Percentiles rank a stretch among this genome's conserved stretches.
These are phyloP conservation scores for Frankliniella intonsa DNA, from an alignment of 2,888 invertebrate species.

Conservation along the genomic window DNA sequence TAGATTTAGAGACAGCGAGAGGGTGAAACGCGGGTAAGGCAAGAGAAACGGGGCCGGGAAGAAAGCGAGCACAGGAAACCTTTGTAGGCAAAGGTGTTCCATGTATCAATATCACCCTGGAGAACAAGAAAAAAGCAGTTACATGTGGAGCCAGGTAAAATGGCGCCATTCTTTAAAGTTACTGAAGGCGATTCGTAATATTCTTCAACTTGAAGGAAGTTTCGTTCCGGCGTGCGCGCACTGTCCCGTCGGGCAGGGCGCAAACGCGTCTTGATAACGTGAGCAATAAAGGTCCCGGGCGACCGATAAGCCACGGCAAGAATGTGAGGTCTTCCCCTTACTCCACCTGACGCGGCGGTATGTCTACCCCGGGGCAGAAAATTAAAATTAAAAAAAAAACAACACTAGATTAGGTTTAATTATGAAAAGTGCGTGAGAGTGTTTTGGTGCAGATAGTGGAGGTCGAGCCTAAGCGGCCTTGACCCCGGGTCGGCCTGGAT, in stretches of 20 bases:
- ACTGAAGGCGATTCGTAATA: too few relatives aligned
- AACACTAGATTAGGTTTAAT: conserved; percentile 1
- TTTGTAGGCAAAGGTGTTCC: background rate
- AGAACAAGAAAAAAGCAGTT: too few relatives aligned
- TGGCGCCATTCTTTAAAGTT: too few relatives aligned
- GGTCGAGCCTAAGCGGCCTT: background rate
- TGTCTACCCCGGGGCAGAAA: background rate
- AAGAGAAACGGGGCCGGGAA: background rate
- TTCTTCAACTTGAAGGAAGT: too few relatives aligned
- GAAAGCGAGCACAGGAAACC: background rate
- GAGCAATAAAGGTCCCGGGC: too few relatives aligned
- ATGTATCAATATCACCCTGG: too few relatives aligned
- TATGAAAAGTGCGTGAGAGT: conserved; percentile 20
- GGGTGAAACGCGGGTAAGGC: background rate
- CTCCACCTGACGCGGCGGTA: background rate
- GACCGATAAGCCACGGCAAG: too few relatives aligned
- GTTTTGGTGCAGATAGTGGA: background rate
- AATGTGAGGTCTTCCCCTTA: too few relatives aligned
- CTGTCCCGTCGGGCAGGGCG: too few relatives aligned
- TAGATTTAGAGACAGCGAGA: background rate
- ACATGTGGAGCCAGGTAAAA: too few relatives aligned
- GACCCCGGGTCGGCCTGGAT: background rate
- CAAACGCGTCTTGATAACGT: too few relatives aligned
- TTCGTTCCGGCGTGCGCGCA: too few relatives aligned
- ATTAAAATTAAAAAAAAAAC: background rate